Conservation (phyloP, 1,140 invertebrate species). For the Armadillidium nasatum region DNA sequence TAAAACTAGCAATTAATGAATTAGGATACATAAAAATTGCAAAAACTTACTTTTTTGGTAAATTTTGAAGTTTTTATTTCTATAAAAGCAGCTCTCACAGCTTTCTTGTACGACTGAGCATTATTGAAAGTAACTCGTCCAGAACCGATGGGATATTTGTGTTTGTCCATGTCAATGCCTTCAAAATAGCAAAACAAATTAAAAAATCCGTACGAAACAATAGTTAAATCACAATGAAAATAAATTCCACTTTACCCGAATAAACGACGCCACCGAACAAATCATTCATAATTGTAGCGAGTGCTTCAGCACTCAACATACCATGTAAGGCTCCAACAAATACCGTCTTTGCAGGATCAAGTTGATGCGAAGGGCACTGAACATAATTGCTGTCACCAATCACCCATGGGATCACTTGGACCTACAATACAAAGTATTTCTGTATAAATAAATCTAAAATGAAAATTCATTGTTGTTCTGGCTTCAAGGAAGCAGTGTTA, state of each 20-base stretch:
- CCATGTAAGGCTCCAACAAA: slow-evolving; percentile 97
- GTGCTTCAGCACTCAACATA: slow-evolving; percentile 84
- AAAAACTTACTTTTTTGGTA: slow-evolving; percentile 70
- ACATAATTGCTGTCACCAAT: slow-evolving; percentile 85
- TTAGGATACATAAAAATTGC: no score
- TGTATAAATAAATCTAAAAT: slow-evolving; percentile 10
- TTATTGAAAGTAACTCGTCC: slow-evolving; percentile 92
- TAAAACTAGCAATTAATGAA: no score
- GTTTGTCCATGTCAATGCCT: slow-evolving; percentile 95
- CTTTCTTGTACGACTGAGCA: slow-evolving; percentile 80
- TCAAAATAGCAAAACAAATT: slow-evolving; percentile 46
- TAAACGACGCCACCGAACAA: slow-evolving; percentile 91
- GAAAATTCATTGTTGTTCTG: not conserved
- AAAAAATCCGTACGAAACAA: not conserved
- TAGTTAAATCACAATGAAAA: no score
- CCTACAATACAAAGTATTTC: slow-evolving; percentile 55
- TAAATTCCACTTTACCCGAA: slow-evolving; percentile 60
- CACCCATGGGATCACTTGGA: slow-evolving; percentile 95
- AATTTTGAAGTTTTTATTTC: slow-evolving; percentile 91
- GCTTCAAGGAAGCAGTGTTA: no score
- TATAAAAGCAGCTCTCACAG: slow-evolving; percentile 88
- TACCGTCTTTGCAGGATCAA: slow-evolving; percentile 81
- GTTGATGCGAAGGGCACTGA: slow-evolving; percentile 69
- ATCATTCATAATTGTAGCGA: slow-evolving; percentile 92
- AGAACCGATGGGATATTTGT: slow-evolving; percentile 97